Percentiles rank a stretch among this genome's conserved stretches.
These are phyloP conservation scores for Limanda limanda DNA, from an alignment of 2,113 vertebrate species.

Conservation along the genomic window DNA sequence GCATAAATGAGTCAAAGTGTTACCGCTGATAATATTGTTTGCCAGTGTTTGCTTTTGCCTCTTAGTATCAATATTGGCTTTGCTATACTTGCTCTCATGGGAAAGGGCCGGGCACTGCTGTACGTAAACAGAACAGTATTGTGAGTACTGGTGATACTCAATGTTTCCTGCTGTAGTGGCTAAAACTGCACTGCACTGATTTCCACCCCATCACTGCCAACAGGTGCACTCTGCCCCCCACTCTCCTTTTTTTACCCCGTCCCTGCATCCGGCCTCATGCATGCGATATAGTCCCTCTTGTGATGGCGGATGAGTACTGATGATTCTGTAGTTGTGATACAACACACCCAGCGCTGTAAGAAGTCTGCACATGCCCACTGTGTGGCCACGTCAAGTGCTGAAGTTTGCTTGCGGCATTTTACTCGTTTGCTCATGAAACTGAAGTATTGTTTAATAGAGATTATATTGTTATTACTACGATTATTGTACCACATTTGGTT, in stretches of 20 bases:
- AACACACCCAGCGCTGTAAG: conserved; percentile 93
- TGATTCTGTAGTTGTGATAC: conserved; percentile 99
- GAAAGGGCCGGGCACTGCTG: conserved; percentile 59
- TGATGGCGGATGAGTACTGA: conserved; percentile 91
- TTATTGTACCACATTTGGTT: conserved; percentile 88
- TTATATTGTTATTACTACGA: conserved; percentile 79
- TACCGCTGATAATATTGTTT: conserved; percentile 52
- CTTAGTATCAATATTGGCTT: conserved; percentile 65
- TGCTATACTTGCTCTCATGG: conserved; percentile 53
- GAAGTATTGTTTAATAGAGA: conserved; percentile 67
- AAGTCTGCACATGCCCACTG: conserved; percentile 96
- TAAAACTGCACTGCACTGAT: conserved; percentile 57
- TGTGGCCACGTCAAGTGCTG: conserved; percentile 95
- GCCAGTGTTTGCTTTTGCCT: conserved; percentile 68
- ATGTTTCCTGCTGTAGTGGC: conserved; percentile 54
- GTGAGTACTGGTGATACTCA: conserved; percentile 61
- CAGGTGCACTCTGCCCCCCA: conserved; percentile 15
- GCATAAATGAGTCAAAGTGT: conserved; percentile 15
- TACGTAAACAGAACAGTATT: conserved; percentile 47
- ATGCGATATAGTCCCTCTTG: conserved; percentile 92
- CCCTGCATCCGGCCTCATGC: conserved; percentile 85
- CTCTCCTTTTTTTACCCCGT: neutral
- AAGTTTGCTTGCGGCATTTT: conserved; percentile 95
- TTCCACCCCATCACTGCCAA: conserved; percentile 62
- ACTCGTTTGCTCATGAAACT: conserved; percentile 89